These are phyloP conservation scores for Drosophila aff. DNA, from an alignment of 1,140 invertebrate species.

Conservation along the genomic window DNA sequence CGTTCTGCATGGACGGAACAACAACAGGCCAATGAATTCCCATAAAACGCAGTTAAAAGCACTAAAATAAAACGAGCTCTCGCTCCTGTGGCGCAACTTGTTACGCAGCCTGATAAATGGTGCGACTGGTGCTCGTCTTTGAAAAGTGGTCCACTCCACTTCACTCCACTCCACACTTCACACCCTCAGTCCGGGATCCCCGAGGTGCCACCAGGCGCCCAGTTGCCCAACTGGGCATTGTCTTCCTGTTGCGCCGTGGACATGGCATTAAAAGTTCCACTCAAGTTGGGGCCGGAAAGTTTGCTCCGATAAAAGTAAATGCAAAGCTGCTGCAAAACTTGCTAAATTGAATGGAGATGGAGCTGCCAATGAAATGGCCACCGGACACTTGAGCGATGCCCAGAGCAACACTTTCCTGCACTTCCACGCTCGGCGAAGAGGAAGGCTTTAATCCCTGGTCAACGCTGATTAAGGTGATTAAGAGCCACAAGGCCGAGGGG, in stretches of 20 bases:
- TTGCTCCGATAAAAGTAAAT: slow-evolving; percentile 65
- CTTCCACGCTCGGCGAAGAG: slow-evolving; percentile 7
- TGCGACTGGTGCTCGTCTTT: slow-evolving; percentile 34
- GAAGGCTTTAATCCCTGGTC: slow-evolving; percentile 63
- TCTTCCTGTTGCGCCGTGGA: slow-evolving; percentile 58
- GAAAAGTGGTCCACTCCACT: slow-evolving; percentile 26
- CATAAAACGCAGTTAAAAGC: slow-evolving; percentile 61
- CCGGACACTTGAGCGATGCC: slow-evolving; percentile 29
- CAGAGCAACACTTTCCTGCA: slow-evolving; percentile 29
- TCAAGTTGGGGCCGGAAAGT: slow-evolving; percentile 45
- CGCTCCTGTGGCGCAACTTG: slow-evolving; percentile 69
- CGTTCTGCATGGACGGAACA: slow-evolving; percentile 28
- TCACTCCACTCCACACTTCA: background rate
- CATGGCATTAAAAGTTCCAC: slow-evolving; percentile 65
- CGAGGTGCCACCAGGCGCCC: background rate
- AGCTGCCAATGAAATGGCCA: slow-evolving; percentile 26
- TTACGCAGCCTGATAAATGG: slow-evolving; percentile 75
- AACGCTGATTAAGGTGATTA: slow-evolving; percentile 69
- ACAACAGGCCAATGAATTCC: slow-evolving; percentile 43
- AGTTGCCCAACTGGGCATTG: slow-evolving; percentile 12
- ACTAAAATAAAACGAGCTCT: slow-evolving; percentile 60
- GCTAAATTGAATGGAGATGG: slow-evolving; percentile 44
- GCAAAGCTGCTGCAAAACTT: slow-evolving; percentile 70
- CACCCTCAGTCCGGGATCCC: background rate
- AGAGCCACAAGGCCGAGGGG: slow-evolving; percentile 40